phyloP scores from a whole-genome alignment of 2,113 vertebrate species.

The Archocentrus centrarchus region DNA sequence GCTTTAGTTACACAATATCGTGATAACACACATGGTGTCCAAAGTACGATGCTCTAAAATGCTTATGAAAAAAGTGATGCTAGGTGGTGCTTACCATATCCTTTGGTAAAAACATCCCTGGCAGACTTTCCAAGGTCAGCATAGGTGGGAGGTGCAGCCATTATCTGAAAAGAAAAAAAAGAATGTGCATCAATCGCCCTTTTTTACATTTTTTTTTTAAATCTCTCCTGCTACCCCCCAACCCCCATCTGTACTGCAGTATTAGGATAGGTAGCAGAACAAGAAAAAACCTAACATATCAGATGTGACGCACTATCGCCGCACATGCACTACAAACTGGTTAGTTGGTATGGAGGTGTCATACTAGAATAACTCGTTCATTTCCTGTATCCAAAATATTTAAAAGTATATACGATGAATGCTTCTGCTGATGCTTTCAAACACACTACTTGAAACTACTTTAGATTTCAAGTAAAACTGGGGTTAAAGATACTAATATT shows the following conservation, averaged over 20 bases:
- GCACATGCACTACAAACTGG: not conserved
- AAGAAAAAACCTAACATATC: conserved; percentile 11
- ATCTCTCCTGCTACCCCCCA: not conserved
- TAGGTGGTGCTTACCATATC: conserved; percentile 87
- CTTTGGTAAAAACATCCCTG: conserved; percentile 95
- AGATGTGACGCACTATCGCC: conserved; percentile 2
- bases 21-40: not conserved
- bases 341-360: not conserved
- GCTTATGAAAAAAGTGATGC: not conserved
- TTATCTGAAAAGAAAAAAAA: conserved; percentile 79
- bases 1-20: not conserved
- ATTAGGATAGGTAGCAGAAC: not conserved
- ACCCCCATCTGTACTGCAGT: not conserved
- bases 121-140: conserved; percentile 94
- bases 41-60: not conserved
- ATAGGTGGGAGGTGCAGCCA: conserved; percentile 95
- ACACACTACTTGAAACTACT: not conserved
- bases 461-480: not conserved
- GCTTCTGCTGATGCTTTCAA: not conserved
- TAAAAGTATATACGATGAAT: too few relatives aligned
- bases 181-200: not conserved
- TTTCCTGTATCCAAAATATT: not conserved
- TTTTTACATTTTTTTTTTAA: too few relatives aligned
- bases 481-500: not conserved
- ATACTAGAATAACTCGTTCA: not conserved